Evolutionary conservation across 2,113 vertebrate species (phyloP).

Genomic region (Ornithorhynchus anatinus): DNA sequence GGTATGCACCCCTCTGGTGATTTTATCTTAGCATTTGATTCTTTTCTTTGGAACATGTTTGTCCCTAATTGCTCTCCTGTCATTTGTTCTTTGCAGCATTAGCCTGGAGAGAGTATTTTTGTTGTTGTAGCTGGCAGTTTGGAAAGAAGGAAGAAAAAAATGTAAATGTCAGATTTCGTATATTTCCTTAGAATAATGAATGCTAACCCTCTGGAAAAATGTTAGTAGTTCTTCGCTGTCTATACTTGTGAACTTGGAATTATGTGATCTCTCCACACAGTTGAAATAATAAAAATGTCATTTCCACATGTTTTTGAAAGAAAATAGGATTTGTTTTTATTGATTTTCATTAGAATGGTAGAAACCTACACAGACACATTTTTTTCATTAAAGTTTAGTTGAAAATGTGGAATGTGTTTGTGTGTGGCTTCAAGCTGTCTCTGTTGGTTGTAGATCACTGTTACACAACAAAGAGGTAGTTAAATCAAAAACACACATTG

Average conservation of each 20-base stretch:
- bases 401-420: constrained; percentile 33
- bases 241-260: constrained; percentile 18
- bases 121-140: constrained; percentile 29
- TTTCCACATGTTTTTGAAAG: neutral
- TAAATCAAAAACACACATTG: constrained; percentile 53
- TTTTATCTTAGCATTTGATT: no score
- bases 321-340: constrained; percentile 1
- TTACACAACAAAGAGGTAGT: constrained; percentile 49
- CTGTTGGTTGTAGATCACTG: constrained; percentile 44
- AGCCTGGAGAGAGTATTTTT: neutral
- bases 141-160: constrained; percentile 25
- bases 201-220: neutral
- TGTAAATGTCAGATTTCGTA: constrained; percentile 23
- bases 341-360: constrained; percentile 20
- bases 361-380: neutral
- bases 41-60: no score
- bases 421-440: constrained; percentile 37
- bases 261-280: constrained; percentile 5
- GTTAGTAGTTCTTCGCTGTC: neutral
- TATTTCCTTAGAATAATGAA: neutral
- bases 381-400: constrained; percentile 39
- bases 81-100: constrained; percentile 1
- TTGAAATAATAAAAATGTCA: constrained; percentile 7
- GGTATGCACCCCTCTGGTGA: no score
- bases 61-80: neutral